Base-by-base conservation (phyloP, 2,888 invertebrate genomes). In the Epirrhoe tristata region DNA sequence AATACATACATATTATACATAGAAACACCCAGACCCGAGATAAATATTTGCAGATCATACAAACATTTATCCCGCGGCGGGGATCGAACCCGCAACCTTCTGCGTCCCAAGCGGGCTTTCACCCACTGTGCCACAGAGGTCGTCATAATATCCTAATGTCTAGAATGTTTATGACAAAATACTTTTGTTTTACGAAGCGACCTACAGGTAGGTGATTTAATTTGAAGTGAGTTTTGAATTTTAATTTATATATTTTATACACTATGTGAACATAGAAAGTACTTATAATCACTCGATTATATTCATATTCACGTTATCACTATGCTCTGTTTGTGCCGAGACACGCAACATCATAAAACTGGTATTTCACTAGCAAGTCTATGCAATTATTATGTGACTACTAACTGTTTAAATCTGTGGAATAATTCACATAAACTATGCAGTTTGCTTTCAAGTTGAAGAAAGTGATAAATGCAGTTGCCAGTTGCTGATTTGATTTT, bases 281-380 rank as follows among this genome's bases (percentile, higher is more conserved):
- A 34, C 3, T 3, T 50, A 36, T 16, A 24, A 43, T 4, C 6
- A 34, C 36, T 34, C 8, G 14, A 5, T 51, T 58, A 14, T 48
- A 32, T 36, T 58, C 48, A 12, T 36, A 51, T 46, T 31, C 50
- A 34, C 36, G 50, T 58, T 58, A 58, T 58, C 58, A 58, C 58
- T 51, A 36, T 50, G 58, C 58, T 58, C 58, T 58, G 58, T 58
- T 58, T 58, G 17, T 34, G 16, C n/a, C 34, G 14, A 58, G 48
- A 36, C 58, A 58, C 58, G 58, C 58, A 58, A 58, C 53, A n/a
- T 12, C n/a, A 52, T 12, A 12, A 53, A 51, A 51, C 50, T 24
- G 50, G 50, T 17, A 43, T 12, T 43, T 43, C 12, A 43, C 39
- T 43, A 43, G n/a, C n/a, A n/a, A n/a, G 10, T 12, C 12, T 43